phyloP scores from a whole-genome alignment of 2,113 vertebrate genomes.

The Saguinus midas region DNA sequence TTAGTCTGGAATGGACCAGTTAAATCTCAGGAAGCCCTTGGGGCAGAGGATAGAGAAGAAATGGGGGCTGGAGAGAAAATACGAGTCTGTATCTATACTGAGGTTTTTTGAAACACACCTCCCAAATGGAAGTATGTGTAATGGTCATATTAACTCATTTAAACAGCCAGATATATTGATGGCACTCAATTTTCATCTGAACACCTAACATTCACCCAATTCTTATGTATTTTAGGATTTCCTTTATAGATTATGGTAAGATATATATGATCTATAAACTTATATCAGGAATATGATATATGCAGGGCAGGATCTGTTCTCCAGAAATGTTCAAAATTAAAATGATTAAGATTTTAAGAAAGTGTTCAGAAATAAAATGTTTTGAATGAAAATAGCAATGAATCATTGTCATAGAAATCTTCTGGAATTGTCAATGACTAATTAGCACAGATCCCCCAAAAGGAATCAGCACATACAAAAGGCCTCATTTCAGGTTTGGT shows the following conservation, averaged over 20 bases:
- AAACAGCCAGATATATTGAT: background rate
- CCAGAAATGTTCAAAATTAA: conserved; percentile 14
- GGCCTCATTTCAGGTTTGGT: background rate
- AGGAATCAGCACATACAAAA: conserved; percentile 20
- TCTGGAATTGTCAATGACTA: background rate
- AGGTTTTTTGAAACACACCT: background rate
- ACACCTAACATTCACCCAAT: background rate
- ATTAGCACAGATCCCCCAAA: background rate
- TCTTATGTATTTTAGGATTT: background rate
- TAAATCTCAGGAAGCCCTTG: background rate
- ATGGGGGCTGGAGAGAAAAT: background rate
- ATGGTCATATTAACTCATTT: background rate
- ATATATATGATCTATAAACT: background rate
- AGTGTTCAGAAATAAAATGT: background rate
- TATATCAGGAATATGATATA: background rate
- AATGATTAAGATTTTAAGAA: background rate
- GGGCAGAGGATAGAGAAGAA: background rate
- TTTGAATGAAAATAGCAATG: background rate
- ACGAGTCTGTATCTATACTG: background rate
- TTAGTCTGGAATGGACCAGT: background rate
- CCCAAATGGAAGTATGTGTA: background rate
- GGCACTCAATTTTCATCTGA: background rate
- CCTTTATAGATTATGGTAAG: background rate
- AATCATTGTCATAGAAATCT: background rate
- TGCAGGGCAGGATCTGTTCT: background rate